Evolutionary conservation across 2,888 invertebrate genomes (phyloP).

Genomic region (Pegoplata infirma): DNA sequence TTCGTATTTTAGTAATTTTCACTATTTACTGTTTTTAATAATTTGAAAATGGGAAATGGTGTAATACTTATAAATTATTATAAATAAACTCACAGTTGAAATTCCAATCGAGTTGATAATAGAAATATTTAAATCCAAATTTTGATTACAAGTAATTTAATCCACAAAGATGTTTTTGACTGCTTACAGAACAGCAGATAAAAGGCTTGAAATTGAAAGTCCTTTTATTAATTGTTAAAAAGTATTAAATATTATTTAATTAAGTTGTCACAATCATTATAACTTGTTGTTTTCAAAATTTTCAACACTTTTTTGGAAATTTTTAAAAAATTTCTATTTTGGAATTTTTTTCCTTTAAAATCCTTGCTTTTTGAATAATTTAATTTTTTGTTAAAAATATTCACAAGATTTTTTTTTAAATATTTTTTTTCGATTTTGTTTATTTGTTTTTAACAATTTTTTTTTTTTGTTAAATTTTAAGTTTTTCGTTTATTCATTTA

Average conservation of each 20-base stretch:
- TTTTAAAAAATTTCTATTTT: background rate
- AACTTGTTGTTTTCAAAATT: background rate
- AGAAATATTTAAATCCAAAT: slow-evolving; percentile 1
- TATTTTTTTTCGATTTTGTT: background rate
- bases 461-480: background rate
- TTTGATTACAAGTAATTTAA: background rate
- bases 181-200: too few species aligned
- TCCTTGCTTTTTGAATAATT: background rate
- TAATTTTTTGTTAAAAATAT: background rate
- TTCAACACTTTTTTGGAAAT: background rate
- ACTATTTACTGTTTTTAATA: too few species aligned
- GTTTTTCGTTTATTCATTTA: slow-evolving; percentile 2
- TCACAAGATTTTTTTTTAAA: background rate
- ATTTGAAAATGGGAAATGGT: too few species aligned
- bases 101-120: background rate
- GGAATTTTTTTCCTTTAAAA: background rate
- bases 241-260: background rate
- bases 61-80: too few species aligned
- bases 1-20: too few species aligned
- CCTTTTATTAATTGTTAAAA: background rate
- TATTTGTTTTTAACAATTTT: background rate
- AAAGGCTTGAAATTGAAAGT: background rate
- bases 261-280: background rate
- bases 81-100: background rate
- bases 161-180: background rate